Evolutionary conservation across 2,797 vertebrate species (phyloP), one percentile per base, ranked within the genome.

Genomic region (Momotus momota): DNA sequence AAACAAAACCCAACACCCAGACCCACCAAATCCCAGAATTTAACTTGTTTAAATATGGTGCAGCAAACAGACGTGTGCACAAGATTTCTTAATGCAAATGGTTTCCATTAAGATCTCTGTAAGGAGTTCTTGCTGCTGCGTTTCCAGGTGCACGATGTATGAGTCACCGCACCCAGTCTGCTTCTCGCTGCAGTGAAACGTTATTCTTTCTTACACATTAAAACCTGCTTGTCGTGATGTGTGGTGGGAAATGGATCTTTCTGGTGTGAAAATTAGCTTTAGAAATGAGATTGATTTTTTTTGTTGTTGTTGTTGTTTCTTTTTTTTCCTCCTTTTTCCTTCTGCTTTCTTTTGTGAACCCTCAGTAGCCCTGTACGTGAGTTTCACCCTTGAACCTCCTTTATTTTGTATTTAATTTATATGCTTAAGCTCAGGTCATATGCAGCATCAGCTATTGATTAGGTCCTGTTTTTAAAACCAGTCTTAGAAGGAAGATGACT

Each of bases 391-490:
- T 93, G 88, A 64, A 81, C 80, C 74, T 54, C 25, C 69, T 88
- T 87, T 88, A 85, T 88, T 89, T 86, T 75, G 38, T 58, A 62
- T 87, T 84, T 69, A 45, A 93, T 95, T 95, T 77, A 70, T 85
- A 77, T 61, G 71, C 81, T 81, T 85, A 81, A 89, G 58, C 61
- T 70, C 41, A 4, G 88, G 74, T 96, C 62, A 43, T 66, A 35
- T 7, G 25, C 80, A 86, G 48, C 66, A 93, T 67, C 77, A 75
- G 52, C 77, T 80, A 62, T 91, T 72, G 77, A 92, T 95, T 89
- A 90, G 71, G 13, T 60, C 51, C 55, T 82, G 81, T 82, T 96
- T 95, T 96, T 95, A 92, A 86, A 85, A 17, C 21, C 55, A 27
- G 27, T 9, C 45, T 80, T 71, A 21, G 2, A 54, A 61, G 41